Evolutionary conservation across 37 sponge, comb jelly and placozoan species (phyloP).

Genomic region (Spongia lamella): DNA sequence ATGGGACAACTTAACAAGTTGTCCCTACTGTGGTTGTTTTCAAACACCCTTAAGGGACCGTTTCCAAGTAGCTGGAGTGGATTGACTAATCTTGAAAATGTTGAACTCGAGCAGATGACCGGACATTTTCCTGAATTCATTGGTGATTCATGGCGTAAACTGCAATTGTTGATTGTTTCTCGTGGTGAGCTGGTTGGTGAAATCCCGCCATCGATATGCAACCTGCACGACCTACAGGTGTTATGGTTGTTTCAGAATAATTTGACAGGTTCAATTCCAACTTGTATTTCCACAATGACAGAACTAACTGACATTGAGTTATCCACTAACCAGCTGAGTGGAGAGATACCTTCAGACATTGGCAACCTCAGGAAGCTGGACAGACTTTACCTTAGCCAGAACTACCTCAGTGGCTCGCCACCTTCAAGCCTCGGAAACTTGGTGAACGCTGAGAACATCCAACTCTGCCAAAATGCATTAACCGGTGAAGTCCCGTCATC

Average conservation of each 20-base stretch:
- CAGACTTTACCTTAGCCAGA: constrained; percentile 21
- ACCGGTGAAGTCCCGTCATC: constrained; percentile 61
- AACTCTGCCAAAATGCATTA: constrained; percentile 61
- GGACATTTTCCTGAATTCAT: constrained; percentile 63
- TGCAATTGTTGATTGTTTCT: constrained; percentile 37
- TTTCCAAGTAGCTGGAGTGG: constrained; percentile 52
- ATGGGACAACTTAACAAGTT: constrained; percentile 36
- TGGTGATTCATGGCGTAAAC: constrained; percentile 55
- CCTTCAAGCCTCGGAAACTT: constrained; percentile 53
- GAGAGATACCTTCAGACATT: constrained; percentile 62
- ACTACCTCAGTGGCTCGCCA: constrained; percentile 55
- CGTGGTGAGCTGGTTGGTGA: constrained; percentile 61
- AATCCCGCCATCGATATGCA: constrained; percentile 56
- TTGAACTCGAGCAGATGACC: constrained; percentile 41
- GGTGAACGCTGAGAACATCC: constrained; percentile 31
- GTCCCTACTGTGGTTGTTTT: constrained; percentile 62
- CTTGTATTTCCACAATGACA: constrained; percentile 51
- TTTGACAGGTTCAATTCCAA: constrained; percentile 48
- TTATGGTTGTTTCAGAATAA: constrained; percentile 68
- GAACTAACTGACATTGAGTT: constrained; percentile 41
- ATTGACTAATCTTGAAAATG: constrained; percentile 26
- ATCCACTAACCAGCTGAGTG: constrained; percentile 65
- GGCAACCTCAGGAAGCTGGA: constrained; percentile 27
- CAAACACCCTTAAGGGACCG: constrained; percentile 43
- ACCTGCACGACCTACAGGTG: constrained; percentile 21